Evolutionary conservation across 1,140 invertebrate species (phyloP).

Genomic region (Neuroterus valhalla): DNA sequence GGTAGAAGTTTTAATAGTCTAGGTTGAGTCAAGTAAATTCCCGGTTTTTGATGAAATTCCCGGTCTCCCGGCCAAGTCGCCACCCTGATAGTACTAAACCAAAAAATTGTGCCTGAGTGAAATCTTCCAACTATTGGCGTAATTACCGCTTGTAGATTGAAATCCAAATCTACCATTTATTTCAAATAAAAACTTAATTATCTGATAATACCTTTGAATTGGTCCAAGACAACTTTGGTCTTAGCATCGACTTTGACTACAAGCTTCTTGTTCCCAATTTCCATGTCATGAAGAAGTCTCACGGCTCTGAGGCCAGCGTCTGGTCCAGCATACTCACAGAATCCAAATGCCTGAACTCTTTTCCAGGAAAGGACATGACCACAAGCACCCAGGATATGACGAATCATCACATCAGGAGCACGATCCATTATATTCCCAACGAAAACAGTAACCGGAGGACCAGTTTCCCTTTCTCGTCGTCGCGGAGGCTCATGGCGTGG

Average conservation of each 20-base stretch:
- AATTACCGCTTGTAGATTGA: too few species aligned
- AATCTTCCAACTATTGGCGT: too few species aligned
- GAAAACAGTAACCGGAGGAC: conserved; percentile 97
- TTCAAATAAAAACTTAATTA: not conserved
- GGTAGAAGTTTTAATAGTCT: too few species aligned
- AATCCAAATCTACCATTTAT: too few species aligned
- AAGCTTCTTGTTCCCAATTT: conserved; percentile 94
- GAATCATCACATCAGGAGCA: conserved; percentile 95
- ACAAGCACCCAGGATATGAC: conserved; percentile 92
- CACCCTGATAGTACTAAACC: too few species aligned
- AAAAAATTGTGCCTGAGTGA: too few species aligned
- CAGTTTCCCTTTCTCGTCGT: conserved; percentile 73
- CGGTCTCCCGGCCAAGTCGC: too few species aligned
- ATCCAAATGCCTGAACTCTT: conserved; percentile 98
- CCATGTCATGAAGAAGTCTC: conserved; percentile 93
- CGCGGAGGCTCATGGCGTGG: conserved; percentile 68
- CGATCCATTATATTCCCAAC: conserved; percentile 98
- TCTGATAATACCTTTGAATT: conserved; percentile 85
- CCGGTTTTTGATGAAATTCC: too few species aligned
- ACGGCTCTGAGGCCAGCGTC: conserved; percentile 96
- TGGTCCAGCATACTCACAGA: conserved; percentile 96
- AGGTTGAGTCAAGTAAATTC: too few species aligned
- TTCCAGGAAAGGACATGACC: conserved; percentile 98
- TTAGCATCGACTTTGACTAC: conserved; percentile 99
- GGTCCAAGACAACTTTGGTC: conserved; percentile 94